A percentile compares a stretch with the other conserved stretches of the same genome.
phyloP scores from a whole-genome alignment of 1,140 invertebrate species.

The Penaeus japonicus region DNA sequence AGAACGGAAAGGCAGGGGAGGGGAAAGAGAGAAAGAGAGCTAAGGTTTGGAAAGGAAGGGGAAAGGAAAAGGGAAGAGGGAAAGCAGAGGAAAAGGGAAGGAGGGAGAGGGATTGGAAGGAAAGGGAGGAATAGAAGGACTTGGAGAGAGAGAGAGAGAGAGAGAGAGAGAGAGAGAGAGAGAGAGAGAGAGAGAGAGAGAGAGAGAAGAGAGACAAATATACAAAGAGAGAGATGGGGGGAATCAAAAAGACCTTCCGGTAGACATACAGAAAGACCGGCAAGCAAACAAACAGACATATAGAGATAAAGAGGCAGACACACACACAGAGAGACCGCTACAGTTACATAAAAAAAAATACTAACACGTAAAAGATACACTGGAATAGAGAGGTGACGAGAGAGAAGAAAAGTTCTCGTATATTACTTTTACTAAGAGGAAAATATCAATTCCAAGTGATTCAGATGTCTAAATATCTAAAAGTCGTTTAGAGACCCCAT shows the following conservation, averaged over 20 bases:
- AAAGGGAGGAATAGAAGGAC: neutral
- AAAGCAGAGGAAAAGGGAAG: neutral
- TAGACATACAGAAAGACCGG: too few relatives aligned
- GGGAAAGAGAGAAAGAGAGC: neutral
- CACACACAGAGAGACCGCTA: too few relatives aligned
- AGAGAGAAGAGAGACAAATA: neutral
- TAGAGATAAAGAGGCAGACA: too few relatives aligned
- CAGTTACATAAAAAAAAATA: too few relatives aligned
- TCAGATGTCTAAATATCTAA: too few relatives aligned
- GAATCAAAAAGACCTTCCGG: too few relatives aligned
- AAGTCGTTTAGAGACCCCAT: too few relatives aligned
- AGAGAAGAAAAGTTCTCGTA: neutral
- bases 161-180: neutral
- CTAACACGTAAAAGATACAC: too few relatives aligned
- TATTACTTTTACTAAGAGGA: neutral
- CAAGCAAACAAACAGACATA: too few relatives aligned
- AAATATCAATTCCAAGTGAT: too few relatives aligned
- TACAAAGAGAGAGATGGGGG: neutral
- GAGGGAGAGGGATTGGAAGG: neutral
- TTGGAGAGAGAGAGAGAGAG: neutral
- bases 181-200: neutral
- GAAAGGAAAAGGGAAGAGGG: neutral
- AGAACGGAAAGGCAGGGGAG: neutral
- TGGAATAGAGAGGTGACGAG: neutral
- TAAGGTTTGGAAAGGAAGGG: neutral